A percentile compares a stretch with the other conserved stretches of the same genome.
These are phyloP conservation scores for Sternarchorhynchus goeldii DNA, from an alignment of 2,797 vertebrate genomes.

Conservation along the genomic window DNA sequence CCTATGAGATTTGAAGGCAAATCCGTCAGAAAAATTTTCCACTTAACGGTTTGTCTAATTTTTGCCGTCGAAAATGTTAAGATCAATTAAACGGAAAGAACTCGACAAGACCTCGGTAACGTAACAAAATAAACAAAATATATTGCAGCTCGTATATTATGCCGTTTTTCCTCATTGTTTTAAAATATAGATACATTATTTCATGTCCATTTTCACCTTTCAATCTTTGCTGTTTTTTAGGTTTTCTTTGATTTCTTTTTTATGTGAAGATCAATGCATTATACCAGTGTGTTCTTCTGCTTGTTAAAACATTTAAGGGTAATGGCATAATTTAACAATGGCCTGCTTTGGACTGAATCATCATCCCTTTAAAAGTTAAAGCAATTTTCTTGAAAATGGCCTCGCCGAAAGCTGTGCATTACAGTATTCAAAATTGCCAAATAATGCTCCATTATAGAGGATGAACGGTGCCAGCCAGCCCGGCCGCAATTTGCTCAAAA, in stretches of 20 bases:
- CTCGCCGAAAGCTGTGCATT: conserved; percentile 92
- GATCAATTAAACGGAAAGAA: not conserved
- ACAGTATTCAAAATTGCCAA: conserved; percentile 98
- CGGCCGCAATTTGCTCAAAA: conserved; percentile 96
- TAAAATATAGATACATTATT: conserved; percentile 4
- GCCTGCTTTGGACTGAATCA: conserved; percentile 90
- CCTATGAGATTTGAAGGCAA: conserved; percentile 8
- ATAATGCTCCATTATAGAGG: conserved; percentile 98
- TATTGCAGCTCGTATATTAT: not conserved
- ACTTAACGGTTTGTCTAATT: not conserved
- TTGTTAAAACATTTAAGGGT: conserved; percentile 94
- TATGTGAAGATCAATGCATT: conserved; percentile 82
- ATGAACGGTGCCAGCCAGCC: conserved; percentile 98
- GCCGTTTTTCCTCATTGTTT: not conserved
- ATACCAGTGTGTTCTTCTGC: conserved; percentile 82
- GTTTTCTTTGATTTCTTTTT: conserved; percentile 63
- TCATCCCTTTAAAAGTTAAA: conserved; percentile 98
- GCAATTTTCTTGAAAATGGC: conserved; percentile 98
- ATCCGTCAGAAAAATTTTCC: not conserved
- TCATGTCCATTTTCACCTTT: not conserved
- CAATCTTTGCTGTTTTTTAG: not conserved
- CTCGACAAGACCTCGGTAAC: not conserved
- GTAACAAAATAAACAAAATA: not conserved
- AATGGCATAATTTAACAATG: conserved; percentile 94
- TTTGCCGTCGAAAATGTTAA: conserved; percentile 5